Conservation (phyloP, 2,113 vertebrate species). For the Castor canadensis region DNA sequence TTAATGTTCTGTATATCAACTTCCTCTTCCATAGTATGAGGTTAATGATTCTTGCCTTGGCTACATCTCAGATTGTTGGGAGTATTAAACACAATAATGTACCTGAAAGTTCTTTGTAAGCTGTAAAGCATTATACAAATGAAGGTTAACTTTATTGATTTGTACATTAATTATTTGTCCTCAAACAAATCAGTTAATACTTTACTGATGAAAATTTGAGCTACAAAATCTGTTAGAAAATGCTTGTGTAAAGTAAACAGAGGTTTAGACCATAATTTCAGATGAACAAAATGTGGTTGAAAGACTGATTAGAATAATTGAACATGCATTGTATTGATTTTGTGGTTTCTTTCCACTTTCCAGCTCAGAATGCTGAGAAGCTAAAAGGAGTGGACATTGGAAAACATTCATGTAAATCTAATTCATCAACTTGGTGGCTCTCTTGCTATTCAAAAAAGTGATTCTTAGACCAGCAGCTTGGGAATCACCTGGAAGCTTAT, state of each 20-base stretch:
- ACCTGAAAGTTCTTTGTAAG: conserved; percentile 2
- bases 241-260: conserved; percentile 51
- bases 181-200: conserved; percentile 53
- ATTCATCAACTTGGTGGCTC: conserved; percentile 39
- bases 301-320: conserved; percentile 63
- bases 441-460: conserved; percentile 17
- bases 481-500: background rate
- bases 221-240: conserved; percentile 51
- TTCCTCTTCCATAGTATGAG: background rate
- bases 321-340: conserved; percentile 64
- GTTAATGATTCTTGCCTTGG: conserved; percentile 39
- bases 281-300: conserved; percentile 38
- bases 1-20: background rate
- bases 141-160: conserved; percentile 61
- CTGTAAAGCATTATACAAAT: conserved; percentile 19
- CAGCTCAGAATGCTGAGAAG: conserved; percentile 41
- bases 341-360: conserved; percentile 56
- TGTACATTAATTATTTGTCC: conserved; percentile 55
- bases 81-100: conserved; percentile 23
- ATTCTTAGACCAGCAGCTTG: background rate
- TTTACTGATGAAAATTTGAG: conserved; percentile 60
- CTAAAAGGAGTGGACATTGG: conserved; percentile 30
- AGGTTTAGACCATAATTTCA: conserved; percentile 54
- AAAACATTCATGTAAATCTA: conserved; percentile 31
- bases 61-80: background rate